Conservation (phyloP, 1,140 invertebrate species). For the Dendrolimus punctatus region DNA sequence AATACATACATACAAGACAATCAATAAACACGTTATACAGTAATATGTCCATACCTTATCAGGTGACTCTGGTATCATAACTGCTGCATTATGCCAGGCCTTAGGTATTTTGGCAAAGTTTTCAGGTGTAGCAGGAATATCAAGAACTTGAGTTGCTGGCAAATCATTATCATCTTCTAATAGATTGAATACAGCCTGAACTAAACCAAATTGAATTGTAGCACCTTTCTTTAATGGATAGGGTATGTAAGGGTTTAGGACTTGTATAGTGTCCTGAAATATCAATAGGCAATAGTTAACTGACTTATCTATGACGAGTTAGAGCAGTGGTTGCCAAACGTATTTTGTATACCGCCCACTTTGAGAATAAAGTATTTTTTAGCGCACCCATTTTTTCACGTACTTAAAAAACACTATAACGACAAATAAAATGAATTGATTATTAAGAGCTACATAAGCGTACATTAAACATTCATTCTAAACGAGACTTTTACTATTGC, state of each 20-base stretch:
- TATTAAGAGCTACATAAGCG: too few relatives aligned
- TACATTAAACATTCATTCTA: too few relatives aligned
- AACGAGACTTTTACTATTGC: too few relatives aligned
- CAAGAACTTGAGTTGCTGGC: slow-evolving; percentile 54
- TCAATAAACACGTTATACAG: slow-evolving; percentile 5
- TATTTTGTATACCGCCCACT: too few relatives aligned
- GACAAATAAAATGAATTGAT: too few relatives aligned
- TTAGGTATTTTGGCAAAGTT: slow-evolving; percentile 23
- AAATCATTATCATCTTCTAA: slow-evolving; percentile 44
- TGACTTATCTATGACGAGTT: not conserved
- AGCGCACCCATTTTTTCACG: too few relatives aligned
- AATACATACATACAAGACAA: too few relatives aligned
- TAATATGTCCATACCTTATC: slow-evolving; percentile 51
- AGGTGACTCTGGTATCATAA: slow-evolving; percentile 50
- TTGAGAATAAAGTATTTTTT: too few relatives aligned
- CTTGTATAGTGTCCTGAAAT: slow-evolving; percentile 31
- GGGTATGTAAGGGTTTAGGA: slow-evolving; percentile 45
- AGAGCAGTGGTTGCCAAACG: too few relatives aligned
- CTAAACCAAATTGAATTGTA: slow-evolving; percentile 51
- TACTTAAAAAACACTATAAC: too few relatives aligned
- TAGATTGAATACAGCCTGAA: slow-evolving; percentile 50
- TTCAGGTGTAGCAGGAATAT: slow-evolving; percentile 48
- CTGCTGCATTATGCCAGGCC: slow-evolving; percentile 20
- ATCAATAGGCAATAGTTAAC: not conserved
- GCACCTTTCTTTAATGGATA: slow-evolving; percentile 47